Conservation (phyloP, 1,140 invertebrate genomes). For the Drosophila tropicalis region DNA sequence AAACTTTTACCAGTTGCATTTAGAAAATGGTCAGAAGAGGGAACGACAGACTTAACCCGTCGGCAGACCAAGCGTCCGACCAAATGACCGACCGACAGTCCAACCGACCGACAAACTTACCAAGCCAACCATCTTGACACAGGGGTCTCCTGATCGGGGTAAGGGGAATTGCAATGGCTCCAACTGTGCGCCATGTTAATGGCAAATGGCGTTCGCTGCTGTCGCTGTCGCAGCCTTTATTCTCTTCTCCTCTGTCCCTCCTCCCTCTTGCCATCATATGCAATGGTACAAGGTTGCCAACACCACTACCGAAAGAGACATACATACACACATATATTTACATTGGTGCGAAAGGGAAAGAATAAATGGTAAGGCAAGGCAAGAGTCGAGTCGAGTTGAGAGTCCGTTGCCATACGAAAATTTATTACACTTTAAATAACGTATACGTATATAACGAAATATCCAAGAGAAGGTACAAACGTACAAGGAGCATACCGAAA, state of each 20-base stretch:
- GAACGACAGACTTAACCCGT: neutral
- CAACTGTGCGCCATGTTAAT: conserved; percentile 71
- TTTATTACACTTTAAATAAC: conserved; percentile 72
- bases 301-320: conserved; percentile 18
- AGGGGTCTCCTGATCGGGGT: neutral
- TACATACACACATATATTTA: neutral
- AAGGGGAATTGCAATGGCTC: conserved; percentile 48
- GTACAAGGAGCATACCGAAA: neutral
- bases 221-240: neutral
- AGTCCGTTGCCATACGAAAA: conserved; percentile 44
- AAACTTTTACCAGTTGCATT: conserved; percentile 76
- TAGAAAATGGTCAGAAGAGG: conserved; percentile 44
- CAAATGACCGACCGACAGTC: neutral
- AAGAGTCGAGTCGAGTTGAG: neutral
- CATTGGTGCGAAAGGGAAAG: neutral
- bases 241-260: no score
- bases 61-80: no score
- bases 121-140: conserved; percentile 33
- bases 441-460: conserved; percentile 40
- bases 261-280: conserved; percentile 18
- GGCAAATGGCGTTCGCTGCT: conserved; percentile 52
- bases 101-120: conserved; percentile 23
- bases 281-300: conserved; percentile 53
- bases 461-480: conserved; percentile 2
- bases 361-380: neutral